A percentile compares a stretch with the other conserved stretches of the same genome.
Conservation (phyloP, 2,888 invertebrate species). For the Diaprepes abbreviatus region DNA sequence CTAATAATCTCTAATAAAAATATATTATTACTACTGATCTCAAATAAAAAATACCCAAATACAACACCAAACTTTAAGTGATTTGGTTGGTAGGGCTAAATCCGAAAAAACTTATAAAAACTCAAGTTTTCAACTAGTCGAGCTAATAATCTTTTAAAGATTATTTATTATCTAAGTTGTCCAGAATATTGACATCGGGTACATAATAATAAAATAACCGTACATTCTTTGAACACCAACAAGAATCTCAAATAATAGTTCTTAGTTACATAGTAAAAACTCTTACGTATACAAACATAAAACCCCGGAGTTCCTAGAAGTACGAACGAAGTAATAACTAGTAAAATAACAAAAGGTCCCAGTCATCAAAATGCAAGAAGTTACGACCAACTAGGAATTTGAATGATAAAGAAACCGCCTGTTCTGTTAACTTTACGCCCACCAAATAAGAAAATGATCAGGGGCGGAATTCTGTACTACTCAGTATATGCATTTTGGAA, state of each 20-base stretch:
- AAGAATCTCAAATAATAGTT: constrained; percentile 1
- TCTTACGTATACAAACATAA: constrained; percentile 1
- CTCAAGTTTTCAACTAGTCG: no score
- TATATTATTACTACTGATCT: no score
- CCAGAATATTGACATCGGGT: no score
- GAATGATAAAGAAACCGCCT: constrained; percentile 15
- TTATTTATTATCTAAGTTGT: no score
- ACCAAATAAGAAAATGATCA: not conserved
- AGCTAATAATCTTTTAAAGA: no score
- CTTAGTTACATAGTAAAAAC: constrained; percentile 2
- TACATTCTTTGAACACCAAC: not conserved
- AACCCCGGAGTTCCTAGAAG: not conserved
- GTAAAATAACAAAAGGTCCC: constrained; percentile 16
- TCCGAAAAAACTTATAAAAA: no score
- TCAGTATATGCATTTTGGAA: no score
- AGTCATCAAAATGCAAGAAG: constrained; percentile 22
- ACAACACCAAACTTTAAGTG: no score
- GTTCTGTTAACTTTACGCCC: not conserved
- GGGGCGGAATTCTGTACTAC: constrained; percentile 5
- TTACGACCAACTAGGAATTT: constrained; percentile 10
- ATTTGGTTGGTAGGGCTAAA: no score
- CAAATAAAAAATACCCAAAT: no score
- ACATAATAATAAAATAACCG: no score
- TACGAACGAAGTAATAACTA: constrained; percentile 4
- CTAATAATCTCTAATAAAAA: no score